These are phyloP conservation scores for Hemaris fuciformis DNA, from an alignment of 2,888 invertebrate species.

Conservation along the genomic window DNA sequence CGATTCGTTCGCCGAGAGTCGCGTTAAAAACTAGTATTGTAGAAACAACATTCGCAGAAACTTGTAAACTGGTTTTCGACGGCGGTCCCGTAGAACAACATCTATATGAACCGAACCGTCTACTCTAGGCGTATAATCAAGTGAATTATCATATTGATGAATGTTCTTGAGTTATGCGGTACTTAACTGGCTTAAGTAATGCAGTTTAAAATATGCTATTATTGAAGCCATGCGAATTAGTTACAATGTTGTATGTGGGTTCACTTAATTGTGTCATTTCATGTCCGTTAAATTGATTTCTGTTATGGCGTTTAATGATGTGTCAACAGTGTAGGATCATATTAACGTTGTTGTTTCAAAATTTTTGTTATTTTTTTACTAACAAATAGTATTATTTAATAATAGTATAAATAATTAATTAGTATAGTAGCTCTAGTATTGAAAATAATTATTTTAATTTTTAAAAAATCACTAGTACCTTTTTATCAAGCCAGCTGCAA, in stretches of 20 bases:
- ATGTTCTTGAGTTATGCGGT: neutral
- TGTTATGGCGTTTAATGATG: neutral
- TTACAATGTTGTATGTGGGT: neutral
- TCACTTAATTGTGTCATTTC: neutral
- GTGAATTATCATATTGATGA: slow-evolving; percentile 14
- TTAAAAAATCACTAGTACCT: too few relatives aligned
- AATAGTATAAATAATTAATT: too few relatives aligned
- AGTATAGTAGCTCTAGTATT: too few relatives aligned
- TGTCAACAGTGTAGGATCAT: neutral
- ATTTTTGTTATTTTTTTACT: too few relatives aligned
- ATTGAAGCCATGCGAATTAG: neutral
- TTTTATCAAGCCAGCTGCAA: too few relatives aligned
- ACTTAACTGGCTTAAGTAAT: neutral
- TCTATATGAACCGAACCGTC: slow-evolving; percentile 11
- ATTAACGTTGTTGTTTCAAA: neutral
- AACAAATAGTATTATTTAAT: too few relatives aligned
- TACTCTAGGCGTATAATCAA: slow-evolving; percentile 3
- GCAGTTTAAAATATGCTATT: neutral
- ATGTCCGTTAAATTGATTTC: neutral
- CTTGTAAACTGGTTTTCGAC: slow-evolving; percentile 46
- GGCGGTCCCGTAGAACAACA: slow-evolving; percentile 21
- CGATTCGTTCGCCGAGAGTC: neutral
- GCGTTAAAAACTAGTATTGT: slow-evolving; percentile 10
- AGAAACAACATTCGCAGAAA: slow-evolving; percentile 43
- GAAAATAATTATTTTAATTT: too few relatives aligned